Conservation (phyloP, 2,888 invertebrate genomes). For the Coelopa pilipes region DNA sequence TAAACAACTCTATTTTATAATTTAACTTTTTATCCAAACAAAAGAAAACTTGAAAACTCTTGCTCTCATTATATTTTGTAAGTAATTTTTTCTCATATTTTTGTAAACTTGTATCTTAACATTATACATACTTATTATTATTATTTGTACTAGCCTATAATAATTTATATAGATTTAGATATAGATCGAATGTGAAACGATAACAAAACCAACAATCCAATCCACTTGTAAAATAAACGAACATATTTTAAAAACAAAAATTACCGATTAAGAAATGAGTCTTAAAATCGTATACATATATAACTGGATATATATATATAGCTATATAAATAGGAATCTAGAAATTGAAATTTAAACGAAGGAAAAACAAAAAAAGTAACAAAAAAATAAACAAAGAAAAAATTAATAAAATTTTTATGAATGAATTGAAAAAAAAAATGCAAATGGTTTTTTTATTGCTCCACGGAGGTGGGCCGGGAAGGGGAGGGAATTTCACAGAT, state of each 20-base stretch:
- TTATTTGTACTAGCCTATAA: slow-evolving; percentile 41
- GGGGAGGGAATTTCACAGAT: not conserved
- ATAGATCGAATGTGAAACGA: slow-evolving; percentile 28
- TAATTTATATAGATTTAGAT: slow-evolving; percentile 47
- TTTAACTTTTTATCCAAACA: slow-evolving; percentile 12
- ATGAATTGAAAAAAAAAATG: slow-evolving; percentile 56
- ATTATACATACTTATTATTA: too few species aligned
- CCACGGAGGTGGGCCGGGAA: too few species aligned
- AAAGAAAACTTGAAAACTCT: not conserved
- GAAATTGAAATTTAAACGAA: slow-evolving; percentile 50
- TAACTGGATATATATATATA: slow-evolving; percentile 25
- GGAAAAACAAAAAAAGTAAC: slow-evolving; percentile 51
- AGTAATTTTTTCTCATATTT: slow-evolving; percentile 22
- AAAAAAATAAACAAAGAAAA: slow-evolving; percentile 54
- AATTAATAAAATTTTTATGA: slow-evolving; percentile 62
- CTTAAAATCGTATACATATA: slow-evolving; percentile 62
- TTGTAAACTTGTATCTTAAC: slow-evolving; percentile 13
- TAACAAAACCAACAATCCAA: slow-evolving; percentile 41
- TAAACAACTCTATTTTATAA: slow-evolving; percentile 31
- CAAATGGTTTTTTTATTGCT: slow-evolving; percentile 48
- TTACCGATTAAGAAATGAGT: slow-evolving; percentile 51
- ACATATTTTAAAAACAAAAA: slow-evolving; percentile 47
- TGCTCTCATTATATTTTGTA: slow-evolving; percentile 19
- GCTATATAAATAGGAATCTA: slow-evolving; percentile 54
- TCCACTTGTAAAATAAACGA: slow-evolving; percentile 44